These are phyloP conservation scores for Orthonevra nobilis DNA, from an alignment of 2,888 invertebrate genomes.

Conservation along the genomic window DNA sequence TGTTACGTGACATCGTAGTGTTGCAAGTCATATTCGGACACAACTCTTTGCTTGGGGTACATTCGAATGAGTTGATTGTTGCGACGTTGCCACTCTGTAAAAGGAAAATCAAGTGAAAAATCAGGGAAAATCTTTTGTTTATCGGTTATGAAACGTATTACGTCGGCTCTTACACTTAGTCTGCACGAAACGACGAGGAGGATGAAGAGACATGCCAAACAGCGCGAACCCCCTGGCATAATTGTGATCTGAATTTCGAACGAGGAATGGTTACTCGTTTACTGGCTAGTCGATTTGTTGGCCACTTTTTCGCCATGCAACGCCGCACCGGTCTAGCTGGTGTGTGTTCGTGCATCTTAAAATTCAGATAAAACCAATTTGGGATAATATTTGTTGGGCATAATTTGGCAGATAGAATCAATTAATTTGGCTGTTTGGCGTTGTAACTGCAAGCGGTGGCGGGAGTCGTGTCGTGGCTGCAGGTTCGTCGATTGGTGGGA, in stretches of 20 bases:
- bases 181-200: not conserved
- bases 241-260: conserved; percentile 36
- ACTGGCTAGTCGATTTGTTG: conserved; percentile 38
- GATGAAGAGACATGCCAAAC: conserved; percentile 1
- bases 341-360: conserved; percentile 53
- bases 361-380: conserved; percentile 54
- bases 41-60: conserved; percentile 14
- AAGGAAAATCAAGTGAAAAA: not conserved
- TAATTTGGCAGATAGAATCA: conserved; percentile 57
- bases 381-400: conserved; percentile 53
- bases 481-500: not conserved
- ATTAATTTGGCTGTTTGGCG: conserved; percentile 51
- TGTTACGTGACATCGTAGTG: conserved; percentile 18
- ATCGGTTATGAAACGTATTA: conserved; percentile 25
- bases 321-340: conserved; percentile 6
- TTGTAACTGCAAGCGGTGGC: too few species aligned
- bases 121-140: conserved; percentile 24
- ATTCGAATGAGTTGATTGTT: conserved; percentile 28
- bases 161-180: conserved; percentile 32
- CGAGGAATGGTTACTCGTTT: conserved; percentile 40
- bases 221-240: conserved; percentile 20
- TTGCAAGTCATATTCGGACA: conserved; percentile 30
- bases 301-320: conserved; percentile 13
- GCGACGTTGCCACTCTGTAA: conserved; percentile 21
- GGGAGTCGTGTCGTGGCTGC: too few species aligned